These are phyloP conservation scores for Epizoanthus illoricatus DNA, from an alignment of 92 coral and sea anemone genomes.

Conservation along the genomic window DNA sequence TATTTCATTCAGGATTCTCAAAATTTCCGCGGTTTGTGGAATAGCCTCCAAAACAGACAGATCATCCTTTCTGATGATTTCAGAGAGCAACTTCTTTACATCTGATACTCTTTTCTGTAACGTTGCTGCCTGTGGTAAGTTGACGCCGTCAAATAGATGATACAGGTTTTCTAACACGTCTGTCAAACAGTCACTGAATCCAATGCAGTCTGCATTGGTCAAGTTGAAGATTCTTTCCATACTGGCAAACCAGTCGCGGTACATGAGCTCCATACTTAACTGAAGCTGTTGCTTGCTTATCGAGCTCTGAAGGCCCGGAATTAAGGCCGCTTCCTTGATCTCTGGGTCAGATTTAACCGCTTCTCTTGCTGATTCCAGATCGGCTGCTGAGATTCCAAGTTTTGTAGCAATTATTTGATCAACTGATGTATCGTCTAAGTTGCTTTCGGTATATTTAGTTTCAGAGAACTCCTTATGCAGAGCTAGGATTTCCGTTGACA, in stretches of 20 bases:
- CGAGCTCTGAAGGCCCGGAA: conserved; percentile 29
- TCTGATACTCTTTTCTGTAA: conserved; percentile 21
- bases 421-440: conserved; percentile 23
- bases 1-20: conserved; percentile 47
- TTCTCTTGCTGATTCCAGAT: conserved; percentile 36
- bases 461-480: conserved; percentile 15
- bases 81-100: conserved; percentile 39
- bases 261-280: conserved; percentile 48
- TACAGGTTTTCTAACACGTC: conserved; percentile 49
- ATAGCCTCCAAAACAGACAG: conserved; percentile 47
- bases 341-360: conserved; percentile 34
- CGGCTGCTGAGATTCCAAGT: conserved; percentile 41
- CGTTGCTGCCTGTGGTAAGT: conserved; percentile 51
- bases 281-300: conserved; percentile 45
- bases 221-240: conserved; percentile 66
- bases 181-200: conserved; percentile 68
- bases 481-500: conserved; percentile 44
- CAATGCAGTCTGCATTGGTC: conserved; percentile 59
- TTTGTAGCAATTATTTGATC: conserved; percentile 42
- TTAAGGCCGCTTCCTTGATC: conserved; percentile 38
- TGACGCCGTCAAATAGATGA: conserved; percentile 59
- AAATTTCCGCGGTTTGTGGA: conserved; percentile 44
- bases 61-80: conserved; percentile 41
- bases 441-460: conserved; percentile 3
- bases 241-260: conserved; percentile 66